Evolutionary conservation across 2,888 invertebrate species (phyloP), one percentile per base, ranked within the genome.

Genomic region (Trachelus iudaicus): DNA sequence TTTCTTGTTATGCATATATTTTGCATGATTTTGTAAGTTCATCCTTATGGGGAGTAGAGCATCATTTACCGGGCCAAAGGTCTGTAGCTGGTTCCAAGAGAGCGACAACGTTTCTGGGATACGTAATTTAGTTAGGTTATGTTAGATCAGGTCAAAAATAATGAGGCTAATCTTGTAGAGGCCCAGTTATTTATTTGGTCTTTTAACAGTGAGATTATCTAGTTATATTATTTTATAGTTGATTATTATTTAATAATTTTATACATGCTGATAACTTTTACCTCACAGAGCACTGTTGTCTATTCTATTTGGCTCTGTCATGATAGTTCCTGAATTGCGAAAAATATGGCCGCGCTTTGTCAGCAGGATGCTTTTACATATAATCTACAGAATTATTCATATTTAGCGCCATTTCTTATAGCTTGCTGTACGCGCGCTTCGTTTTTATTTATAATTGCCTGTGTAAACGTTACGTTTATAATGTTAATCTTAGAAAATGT

Each of bases 11-110:
- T 15, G 15, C 15, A 15, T 40, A 40, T 40, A 40, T 15, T 15
- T 40, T 15, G 40, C 40, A 40, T 40, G 6, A 79, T 56, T 81
- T 85, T 80, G 88, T 88, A 85, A 87, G 82, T 87, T 87, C 87
- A 87, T 35, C 87, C 87, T 87, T 84, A 87, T 86, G 85, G 84
- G 87, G 84, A 82, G 83, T 80, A 81, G 81, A 80, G 84, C 84
- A 81, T 82, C 83, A 82, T 82, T 87, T 84, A 87, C 81, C 84
- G 80, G 86, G 86, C 86, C 87, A 84, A 86, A 88, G 87, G 23
- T 56, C 56, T 56, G 56, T 56, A 56, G 23, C 23, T 56, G 9
- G 56, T 2, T 23, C 9, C 23, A 56, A 56, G 23, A 23, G 9
- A 9, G 2, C 23, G 56, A 6, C 9, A 56, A 56, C 2, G 56